These are phyloP conservation scores for Onychomys leucogaster DNA, from an alignment of 2,797 vertebrate species.

Conservation along the genomic window DNA sequence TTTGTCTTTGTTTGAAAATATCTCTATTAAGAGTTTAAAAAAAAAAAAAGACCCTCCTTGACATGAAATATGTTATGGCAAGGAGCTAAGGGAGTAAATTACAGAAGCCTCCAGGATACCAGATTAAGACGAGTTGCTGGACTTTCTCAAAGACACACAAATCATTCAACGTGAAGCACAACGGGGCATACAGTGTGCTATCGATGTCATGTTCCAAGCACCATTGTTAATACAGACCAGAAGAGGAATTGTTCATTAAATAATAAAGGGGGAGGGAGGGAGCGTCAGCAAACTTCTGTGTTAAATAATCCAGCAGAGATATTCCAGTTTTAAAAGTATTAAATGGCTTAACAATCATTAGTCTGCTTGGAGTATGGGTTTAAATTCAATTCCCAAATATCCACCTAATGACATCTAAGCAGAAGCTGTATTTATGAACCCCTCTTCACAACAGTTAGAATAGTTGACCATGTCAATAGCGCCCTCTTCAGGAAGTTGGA, in stretches of 20 bases:
- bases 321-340: conserved; percentile 49
- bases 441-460: conserved; percentile 16
- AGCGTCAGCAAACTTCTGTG: background rate
- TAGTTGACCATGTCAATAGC: conserved; percentile 83
- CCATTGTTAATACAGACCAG: conserved; percentile 82
- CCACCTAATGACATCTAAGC: conserved; percentile 61
- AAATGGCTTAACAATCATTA: conserved; percentile 35
- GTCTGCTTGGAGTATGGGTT: conserved; percentile 54
- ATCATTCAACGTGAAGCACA: conserved; percentile 82
- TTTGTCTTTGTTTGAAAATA: conserved; percentile 81
- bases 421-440: conserved; percentile 44
- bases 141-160: conserved; percentile 84
- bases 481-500: conserved; percentile 83
- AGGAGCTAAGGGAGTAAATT: conserved; percentile 78
- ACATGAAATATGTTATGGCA: conserved; percentile 83
- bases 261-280: conserved; percentile 67
- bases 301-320: conserved; percentile 27
- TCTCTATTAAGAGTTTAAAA: conserved; percentile 76
- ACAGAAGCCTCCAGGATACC: conserved; percentile 75
- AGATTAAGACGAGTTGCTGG: conserved; percentile 82
- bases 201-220: conserved; percentile 75
- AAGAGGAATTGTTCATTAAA: conserved; percentile 82
- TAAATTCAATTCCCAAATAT: conserved; percentile 62
- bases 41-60: conserved; percentile 52
- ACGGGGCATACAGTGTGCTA: conserved; percentile 81